These are phyloP conservation scores for Saiga tatarica DNA, from an alignment of 2,113 vertebrate species.

Conservation along the genomic window DNA sequence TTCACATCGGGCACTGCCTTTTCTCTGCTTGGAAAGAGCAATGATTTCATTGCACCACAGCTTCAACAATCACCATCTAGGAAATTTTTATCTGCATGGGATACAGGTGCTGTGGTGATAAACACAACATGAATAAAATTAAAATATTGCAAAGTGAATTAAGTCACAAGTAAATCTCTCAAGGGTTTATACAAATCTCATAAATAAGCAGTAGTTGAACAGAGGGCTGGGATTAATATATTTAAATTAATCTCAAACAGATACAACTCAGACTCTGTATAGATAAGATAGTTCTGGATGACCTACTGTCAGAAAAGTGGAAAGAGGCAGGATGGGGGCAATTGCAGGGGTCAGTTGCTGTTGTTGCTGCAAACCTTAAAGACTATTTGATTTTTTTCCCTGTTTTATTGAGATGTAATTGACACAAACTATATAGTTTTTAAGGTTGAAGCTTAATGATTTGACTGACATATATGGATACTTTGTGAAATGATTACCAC, in stretches of 20 bases:
- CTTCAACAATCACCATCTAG: not conserved
- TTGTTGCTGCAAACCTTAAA: not conserved
- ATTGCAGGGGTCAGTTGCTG: not conserved
- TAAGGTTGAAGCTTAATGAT: not conserved
- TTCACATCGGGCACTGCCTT: too few relatives aligned
- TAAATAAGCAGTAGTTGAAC: slow-evolving; percentile 44
- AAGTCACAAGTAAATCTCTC: slow-evolving; percentile 48
- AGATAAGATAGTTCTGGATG: not conserved
- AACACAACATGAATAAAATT: slow-evolving; percentile 22
- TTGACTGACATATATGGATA: not conserved
- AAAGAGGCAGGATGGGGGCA: not conserved
- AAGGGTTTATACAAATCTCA: slow-evolving; percentile 35
- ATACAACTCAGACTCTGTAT: not conserved
- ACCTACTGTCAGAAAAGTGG: not conserved
- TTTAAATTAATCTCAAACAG: slow-evolving; percentile 52
- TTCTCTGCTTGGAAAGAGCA: not conserved
- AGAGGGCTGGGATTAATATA: slow-evolving; percentile 1
- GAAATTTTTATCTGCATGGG: not conserved
- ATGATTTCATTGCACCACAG: not conserved
- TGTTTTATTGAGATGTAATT: not conserved
- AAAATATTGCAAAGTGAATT: slow-evolving; percentile 36
- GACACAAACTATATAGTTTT: not conserved
- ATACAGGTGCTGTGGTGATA: not conserved
- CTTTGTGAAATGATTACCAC: not conserved
- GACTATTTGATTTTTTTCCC: not conserved